Conservation (phyloP, 1,140 invertebrate genomes). For the Drosophila miranda region DNA sequence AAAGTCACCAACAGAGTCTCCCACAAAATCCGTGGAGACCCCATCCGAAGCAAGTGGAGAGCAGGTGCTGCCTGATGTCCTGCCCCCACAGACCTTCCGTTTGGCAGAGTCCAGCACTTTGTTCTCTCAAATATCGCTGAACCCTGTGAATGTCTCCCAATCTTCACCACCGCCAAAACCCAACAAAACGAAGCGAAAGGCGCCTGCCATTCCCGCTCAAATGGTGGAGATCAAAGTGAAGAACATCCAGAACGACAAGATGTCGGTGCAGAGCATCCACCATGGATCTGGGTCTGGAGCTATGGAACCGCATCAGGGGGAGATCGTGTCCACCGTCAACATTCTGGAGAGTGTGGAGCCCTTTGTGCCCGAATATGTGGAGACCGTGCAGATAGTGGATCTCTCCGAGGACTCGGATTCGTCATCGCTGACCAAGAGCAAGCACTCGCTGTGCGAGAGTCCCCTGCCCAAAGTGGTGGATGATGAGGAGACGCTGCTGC, state of each 20-base stretch:
- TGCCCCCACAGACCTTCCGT: conserved; percentile 84
- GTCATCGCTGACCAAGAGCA: conserved; percentile 68
- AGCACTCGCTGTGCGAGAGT: conserved; percentile 55
- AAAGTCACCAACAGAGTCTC: conserved; percentile 27
- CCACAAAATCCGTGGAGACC: conserved; percentile 11
- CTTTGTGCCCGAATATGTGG: conserved; percentile 79
- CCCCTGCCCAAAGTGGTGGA: conserved; percentile 19
- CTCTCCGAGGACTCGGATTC: conserved; percentile 78
- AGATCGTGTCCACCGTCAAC: conserved; percentile 79
- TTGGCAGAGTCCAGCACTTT: conserved; percentile 87
- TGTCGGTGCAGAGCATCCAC: conserved; percentile 75
- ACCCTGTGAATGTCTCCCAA: conserved; percentile 26
- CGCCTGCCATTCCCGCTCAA: conserved; percentile 55
- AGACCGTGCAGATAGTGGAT: conserved; percentile 81
- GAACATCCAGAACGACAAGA: conserved; percentile 78
- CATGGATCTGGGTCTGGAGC: conserved; percentile 1
- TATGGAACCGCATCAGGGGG: conserved; percentile 66
- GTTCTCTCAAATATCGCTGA: conserved; percentile 87
- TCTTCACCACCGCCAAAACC: conserved; percentile 43
- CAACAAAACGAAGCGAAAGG: conserved; percentile 65
- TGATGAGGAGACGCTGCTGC: conserved; percentile 51
- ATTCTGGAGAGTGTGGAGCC: conserved; percentile 79
- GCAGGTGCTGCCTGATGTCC: conserved; percentile 70
- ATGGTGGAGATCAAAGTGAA: conserved; percentile 77
- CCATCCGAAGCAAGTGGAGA: conserved; percentile 14